These are phyloP conservation scores for Parus major DNA, from an alignment of 2,113 vertebrate species.

Conservation along the genomic window DNA sequence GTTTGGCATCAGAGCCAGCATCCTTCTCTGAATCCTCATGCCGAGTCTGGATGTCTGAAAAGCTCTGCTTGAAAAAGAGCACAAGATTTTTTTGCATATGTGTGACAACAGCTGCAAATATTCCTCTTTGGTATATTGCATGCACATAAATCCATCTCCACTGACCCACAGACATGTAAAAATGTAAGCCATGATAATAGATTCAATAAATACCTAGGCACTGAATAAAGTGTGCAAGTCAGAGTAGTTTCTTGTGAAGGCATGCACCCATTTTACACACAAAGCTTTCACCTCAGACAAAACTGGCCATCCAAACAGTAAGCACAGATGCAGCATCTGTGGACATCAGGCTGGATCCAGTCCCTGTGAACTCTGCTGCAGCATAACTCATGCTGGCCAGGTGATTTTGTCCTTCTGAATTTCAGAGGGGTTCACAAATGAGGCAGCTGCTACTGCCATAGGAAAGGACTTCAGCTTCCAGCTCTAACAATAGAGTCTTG, in stretches of 20 bases:
- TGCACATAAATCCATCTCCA: not conserved
- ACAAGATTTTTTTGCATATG: not conserved
- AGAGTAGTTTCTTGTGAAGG: not conserved
- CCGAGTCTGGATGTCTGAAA: slow-evolving; percentile 32
- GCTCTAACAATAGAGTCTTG: slow-evolving; percentile 16
- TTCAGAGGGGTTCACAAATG: not conserved
- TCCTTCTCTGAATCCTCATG: slow-evolving; percentile 42
- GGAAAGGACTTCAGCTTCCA: not conserved
- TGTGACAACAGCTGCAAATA: slow-evolving; percentile 10
- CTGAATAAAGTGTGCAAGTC: not conserved
- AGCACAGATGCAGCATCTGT: not conserved
- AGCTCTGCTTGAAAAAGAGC: not conserved
- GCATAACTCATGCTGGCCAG: fast-evolving
- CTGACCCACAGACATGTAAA: not conserved
- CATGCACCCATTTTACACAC: not conserved
- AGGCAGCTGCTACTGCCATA: not conserved
- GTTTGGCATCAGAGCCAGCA: slow-evolving; percentile 43
- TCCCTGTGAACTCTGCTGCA: not conserved
- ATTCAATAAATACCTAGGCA: not conserved
- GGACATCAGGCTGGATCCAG: not conserved
- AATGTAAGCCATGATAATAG: not conserved
- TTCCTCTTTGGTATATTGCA: not conserved
- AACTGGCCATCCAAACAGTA: not conserved
- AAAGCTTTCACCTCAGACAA: not conserved
- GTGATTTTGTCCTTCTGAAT: not conserved